phyloP scores from a whole-genome alignment of 2,797 vertebrate genomes.

The Thaleichthys pacificus region DNA sequence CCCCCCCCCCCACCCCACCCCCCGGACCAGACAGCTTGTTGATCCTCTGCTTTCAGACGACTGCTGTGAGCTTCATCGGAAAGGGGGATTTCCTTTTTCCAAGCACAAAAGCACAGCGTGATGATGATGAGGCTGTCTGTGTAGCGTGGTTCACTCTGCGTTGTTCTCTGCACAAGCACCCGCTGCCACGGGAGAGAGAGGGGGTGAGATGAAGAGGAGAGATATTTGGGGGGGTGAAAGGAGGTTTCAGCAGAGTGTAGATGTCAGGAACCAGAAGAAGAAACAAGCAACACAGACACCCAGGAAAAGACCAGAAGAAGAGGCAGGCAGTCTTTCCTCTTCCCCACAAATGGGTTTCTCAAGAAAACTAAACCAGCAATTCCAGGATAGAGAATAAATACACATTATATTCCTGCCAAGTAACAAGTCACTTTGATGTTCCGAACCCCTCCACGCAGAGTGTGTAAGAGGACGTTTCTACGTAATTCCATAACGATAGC shows the following conservation, averaged over 20 bases:
- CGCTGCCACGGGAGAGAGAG: not conserved
- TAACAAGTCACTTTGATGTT: constrained; percentile 62
- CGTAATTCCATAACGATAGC: constrained; percentile 52
- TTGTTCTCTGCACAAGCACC: not conserved
- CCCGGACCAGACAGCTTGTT: constrained; percentile 19
- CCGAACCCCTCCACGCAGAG: constrained; percentile 37
- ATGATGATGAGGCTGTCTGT: not conserved
- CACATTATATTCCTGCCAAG: constrained; percentile 66
- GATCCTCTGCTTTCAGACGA: constrained; percentile 42
- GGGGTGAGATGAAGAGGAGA: not conserved
- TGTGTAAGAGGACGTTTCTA: constrained; percentile 23
- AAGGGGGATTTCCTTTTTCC: constrained; percentile 24
- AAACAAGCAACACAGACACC: not conserved
- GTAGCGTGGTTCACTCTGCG: not conserved
- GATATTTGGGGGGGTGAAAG: not conserved
- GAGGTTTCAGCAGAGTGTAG: not conserved
- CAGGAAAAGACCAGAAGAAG: not conserved
- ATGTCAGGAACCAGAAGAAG: not conserved
- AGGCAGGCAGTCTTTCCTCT: constrained; percentile 16
- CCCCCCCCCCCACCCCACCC: too few species aligned
- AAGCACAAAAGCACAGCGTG: constrained; percentile 39
- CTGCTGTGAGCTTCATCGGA: constrained; percentile 60
- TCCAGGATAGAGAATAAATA: not conserved
- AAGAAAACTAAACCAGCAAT: constrained; percentile 20
- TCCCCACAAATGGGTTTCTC: constrained; percentile 31